Evolutionary conservation across 2,797 vertebrate species (phyloP).

Genomic region (Paratrypauchen microcephalus): DNA sequence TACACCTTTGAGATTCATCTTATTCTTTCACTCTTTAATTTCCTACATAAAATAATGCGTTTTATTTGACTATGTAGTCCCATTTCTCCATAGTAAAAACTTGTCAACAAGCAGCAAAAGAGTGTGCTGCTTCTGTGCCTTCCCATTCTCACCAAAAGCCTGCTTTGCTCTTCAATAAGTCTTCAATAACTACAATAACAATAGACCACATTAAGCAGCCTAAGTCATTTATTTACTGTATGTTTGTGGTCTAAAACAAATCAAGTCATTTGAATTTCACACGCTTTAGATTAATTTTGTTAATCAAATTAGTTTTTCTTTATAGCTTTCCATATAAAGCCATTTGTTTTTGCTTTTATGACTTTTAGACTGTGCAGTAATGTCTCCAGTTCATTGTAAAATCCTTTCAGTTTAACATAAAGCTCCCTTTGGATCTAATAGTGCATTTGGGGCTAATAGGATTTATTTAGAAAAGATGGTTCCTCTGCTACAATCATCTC

Average conservation of each 20-base stretch:
- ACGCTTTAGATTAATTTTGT: not conserved
- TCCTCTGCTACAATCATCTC: constrained; percentile 35
- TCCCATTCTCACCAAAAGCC: too few relatives aligned
- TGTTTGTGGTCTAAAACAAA: not conserved
- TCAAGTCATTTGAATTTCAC: not conserved
- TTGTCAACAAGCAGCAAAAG: too few relatives aligned
- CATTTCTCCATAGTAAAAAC: too few relatives aligned
- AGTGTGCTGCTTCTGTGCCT: too few relatives aligned
- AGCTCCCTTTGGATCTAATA: constrained; percentile 13
- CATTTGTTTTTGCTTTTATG: not conserved
- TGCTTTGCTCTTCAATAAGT: too few relatives aligned
- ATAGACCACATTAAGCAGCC: not conserved
- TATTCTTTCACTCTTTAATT: too few relatives aligned
- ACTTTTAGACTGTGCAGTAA: not conserved
- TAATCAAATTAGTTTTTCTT: not conserved
- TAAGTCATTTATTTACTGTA: not conserved
- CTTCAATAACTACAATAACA: too few relatives aligned
- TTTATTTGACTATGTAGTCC: too few relatives aligned
- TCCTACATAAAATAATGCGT: too few relatives aligned
- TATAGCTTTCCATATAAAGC: not conserved
- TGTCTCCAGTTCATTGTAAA: not conserved
- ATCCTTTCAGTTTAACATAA: not conserved
- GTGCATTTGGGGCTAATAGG: constrained; percentile 54
- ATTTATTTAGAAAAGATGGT: constrained; percentile 64
- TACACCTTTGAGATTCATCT: too few relatives aligned